Base-by-base conservation (phyloP, 1,140 invertebrate genomes). In the Tyrophagus putrescentiae region DNA sequence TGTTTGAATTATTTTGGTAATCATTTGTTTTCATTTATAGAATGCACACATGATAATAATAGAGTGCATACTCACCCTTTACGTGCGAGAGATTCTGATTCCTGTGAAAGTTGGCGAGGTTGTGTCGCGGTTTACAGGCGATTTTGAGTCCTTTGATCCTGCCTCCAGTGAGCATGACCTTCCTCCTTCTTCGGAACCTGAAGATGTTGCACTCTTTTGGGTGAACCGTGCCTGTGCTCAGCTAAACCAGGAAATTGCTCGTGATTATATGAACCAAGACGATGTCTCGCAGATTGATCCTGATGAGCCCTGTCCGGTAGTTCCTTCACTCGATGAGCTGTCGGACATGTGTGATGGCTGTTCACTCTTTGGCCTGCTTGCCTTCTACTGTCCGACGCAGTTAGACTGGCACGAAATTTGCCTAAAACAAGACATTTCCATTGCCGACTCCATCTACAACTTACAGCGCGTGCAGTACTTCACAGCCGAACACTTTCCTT, bases 11-110 rank as follows among this genome's bases (percentile, higher is more conserved):
- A 23, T 60, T 25, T 6, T 60, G 18, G 27, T 18, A 23, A 33
- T 16, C 11, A n/a, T n/a, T n/a, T 64, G 28, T 3, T 36, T 42
- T 21, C 62, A 60, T 68, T 74, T 76, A 36, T 71, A 97, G 93
- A 84, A 80, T 72, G 88, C 89, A 65, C 94, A 98, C 75, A 84
- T 97, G 81, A 82, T 87, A 72, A 85, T 98, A 73, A 93, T 96
- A 75, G 92, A 98, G 77, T 87, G 87, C 65, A 78, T 98, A 70
- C 97, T 98, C 92, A 79, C 81, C 67, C 79, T 97, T 63, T 95
- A 95, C 75, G 84, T 90, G 64, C 84, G 86, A 68, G 89, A 96
- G 75, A 85, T 94, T 60, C 84, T 93, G 62, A 90, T 87, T 21
- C 78, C 84, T 34, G 91, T 96, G 66, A 78, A 87, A 54, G 84